Conservation (phyloP, 2,888 invertebrate species). For the Drosophila anceps region DNA sequence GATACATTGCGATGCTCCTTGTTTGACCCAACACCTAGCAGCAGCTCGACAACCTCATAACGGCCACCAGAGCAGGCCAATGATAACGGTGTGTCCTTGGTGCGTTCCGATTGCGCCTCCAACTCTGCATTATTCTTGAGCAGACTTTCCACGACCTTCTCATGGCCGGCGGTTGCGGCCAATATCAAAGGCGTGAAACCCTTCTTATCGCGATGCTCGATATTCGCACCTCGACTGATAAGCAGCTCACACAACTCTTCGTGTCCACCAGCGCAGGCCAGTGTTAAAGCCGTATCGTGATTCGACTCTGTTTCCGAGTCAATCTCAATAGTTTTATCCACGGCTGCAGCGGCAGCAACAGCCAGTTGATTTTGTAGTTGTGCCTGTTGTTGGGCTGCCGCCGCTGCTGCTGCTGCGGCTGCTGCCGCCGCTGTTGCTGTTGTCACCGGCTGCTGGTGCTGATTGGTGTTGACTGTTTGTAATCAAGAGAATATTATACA, state of each 20-base stretch:
- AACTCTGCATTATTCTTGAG: conserved; percentile 98
- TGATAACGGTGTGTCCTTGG: conserved; percentile 99
- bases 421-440: conserved; percentile 63
- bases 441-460: conserved; percentile 68
- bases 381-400: conserved; percentile 78
- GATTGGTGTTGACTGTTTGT: conserved; percentile 79
- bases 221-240: conserved; percentile 96
- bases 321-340: conserved; percentile 94
- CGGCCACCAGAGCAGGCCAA: conserved; percentile 98
- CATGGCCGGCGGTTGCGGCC: conserved; percentile 98
- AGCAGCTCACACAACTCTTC: conserved; percentile 97
- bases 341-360: conserved; percentile 83
- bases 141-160: conserved; percentile 95
- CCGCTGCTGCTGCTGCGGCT: conserved; percentile 79
- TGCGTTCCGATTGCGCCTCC: conserved; percentile 99
- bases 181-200: conserved; percentile 99
- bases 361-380: conserved; percentile 80
- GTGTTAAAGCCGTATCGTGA: conserved; percentile 98
- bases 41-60: conserved; percentile 97
- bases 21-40: conserved; percentile 95
- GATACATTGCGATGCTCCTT: conserved; percentile 99
- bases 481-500: background rate
- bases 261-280: conserved; percentile 98
- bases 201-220: conserved; percentile 99
- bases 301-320: conserved; percentile 99